Evolutionary conservation across 2,797 vertebrate genomes (phyloP), one percentile per base, ranked within the genome.

Genomic region (Gobio occitaniae): DNA sequence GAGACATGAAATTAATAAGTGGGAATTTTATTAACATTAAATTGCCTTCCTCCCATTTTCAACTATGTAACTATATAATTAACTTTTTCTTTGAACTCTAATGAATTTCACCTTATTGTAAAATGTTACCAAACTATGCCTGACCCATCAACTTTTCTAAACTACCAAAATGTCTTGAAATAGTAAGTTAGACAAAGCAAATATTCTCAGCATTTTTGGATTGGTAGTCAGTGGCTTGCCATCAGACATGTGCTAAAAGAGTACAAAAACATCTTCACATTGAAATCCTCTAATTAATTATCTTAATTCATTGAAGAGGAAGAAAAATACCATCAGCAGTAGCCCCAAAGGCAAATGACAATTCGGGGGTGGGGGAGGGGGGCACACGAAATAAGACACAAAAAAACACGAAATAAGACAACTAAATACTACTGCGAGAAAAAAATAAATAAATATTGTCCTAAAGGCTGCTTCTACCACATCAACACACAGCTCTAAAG

Each of bases 261-360:
- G 50, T 29, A 16, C 21, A 65, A 68, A 61, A 32, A 44, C 36
- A 68, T 54, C 0, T 70, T 71, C 21, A 38, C 52, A 78, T 54
- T 66, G 47, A 84, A 74, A 78, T 63, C 72, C 36, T 69, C 79
- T 88, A 80, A 87, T 88, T 85, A 89, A 89, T 78, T 84, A 32
- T 74, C 72, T 61, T 84, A 79, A 87, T 84, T 90, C 74, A 83
- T 80, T 25, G 79, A 72, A 81, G 82, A 83, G 32, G 75, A 63
- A 82, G 76, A 78, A 88, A 80, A 38, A 68, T 36, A 71, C 77
- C 88, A 90, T 90, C 86, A 90, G 89, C 71, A 75, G 71, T 19
- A 76, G 65, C 85, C 74, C 88, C 68, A 25, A 78, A 86, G 83
- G 87, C 85, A 86, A 89, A 79, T 76, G 7, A 87, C 80, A 79